phyloP scores from a whole-genome alignment of 2,888 invertebrate genomes.

The Strigamia maritima region DNA sequence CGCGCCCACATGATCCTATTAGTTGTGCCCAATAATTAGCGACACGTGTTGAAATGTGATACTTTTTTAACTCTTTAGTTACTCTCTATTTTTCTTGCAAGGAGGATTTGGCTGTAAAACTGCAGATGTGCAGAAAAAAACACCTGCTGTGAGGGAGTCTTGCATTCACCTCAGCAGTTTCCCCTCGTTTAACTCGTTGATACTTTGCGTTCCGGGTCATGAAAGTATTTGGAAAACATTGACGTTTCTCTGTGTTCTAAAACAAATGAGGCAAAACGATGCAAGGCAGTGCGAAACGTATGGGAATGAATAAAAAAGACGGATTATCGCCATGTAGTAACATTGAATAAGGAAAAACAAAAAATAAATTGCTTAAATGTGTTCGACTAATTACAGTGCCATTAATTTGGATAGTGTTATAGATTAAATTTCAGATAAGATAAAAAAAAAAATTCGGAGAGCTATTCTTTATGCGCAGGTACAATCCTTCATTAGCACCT shows the following conservation, averaged over 20 bases:
- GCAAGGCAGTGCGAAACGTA: not conserved
- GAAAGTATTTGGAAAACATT: conserved; percentile 25
- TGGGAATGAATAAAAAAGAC: not conserved
- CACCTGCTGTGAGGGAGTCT: conserved; percentile 4
- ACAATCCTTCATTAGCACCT: conserved; percentile 22
- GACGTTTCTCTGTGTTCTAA: not conserved
- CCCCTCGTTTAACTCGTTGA: conserved; percentile 24
- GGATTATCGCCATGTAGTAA: too few relatives aligned
- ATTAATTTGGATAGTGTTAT: conserved; percentile 17
- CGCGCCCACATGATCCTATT: conserved; percentile 5
- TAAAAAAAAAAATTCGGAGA: not conserved
- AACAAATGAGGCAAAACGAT: conserved; percentile 20
- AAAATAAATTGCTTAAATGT: conserved; percentile 15
- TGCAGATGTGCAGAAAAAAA: conserved; percentile 4
- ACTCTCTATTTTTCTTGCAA: not conserved
- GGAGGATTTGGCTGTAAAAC: not conserved
- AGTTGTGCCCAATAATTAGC: conserved; percentile 1
- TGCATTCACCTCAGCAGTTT: not conserved
- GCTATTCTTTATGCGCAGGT: not conserved
- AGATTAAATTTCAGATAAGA: not conserved
- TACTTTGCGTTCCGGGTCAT: conserved; percentile 17
- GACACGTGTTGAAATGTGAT: conserved; percentile 7
- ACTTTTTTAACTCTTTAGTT: not conserved
- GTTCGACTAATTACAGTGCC: conserved; percentile 9
- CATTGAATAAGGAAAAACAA: not conserved